These are phyloP conservation scores for Bos javanicus DNA, from an alignment of 2,113 vertebrate species.

Conservation along the genomic window DNA sequence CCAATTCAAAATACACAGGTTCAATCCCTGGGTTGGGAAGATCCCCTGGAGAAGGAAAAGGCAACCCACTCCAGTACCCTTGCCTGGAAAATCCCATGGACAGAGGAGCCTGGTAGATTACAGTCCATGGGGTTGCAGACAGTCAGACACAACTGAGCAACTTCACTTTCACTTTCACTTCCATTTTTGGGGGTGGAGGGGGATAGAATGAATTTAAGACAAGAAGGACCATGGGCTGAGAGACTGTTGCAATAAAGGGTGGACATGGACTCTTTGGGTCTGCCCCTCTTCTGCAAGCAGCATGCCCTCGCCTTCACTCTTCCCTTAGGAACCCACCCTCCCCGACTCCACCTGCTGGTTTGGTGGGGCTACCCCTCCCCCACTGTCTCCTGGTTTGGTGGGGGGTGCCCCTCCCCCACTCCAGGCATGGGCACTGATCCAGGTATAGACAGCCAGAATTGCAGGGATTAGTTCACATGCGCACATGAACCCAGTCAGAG, in stretches of 20 bases:
- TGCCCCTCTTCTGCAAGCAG: neutral
- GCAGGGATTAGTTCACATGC: neutral
- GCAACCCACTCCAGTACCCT: neutral
- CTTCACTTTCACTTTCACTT: neutral
- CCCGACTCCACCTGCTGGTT: neutral
- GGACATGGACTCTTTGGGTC: neutral
- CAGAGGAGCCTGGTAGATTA: neutral
- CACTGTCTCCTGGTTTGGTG: neutral
- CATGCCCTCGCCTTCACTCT: neutral
- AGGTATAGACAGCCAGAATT: neutral
- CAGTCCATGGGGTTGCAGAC: neutral
- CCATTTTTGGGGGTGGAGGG: neutral
- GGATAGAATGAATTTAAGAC: neutral
- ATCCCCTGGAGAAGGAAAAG: neutral
- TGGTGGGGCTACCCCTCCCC: neutral
- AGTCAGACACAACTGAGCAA: fast-evolving
- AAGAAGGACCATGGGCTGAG: neutral
- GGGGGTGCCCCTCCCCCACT: neutral
- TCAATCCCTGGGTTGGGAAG: neutral
- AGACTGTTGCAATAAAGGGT: neutral
- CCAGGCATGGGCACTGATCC: neutral
- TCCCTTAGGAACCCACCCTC: neutral
- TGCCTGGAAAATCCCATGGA: neutral
- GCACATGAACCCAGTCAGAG: neutral
- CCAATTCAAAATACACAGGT: neutral